Percentiles rank a stretch among this genome's conserved stretches.
phyloP scores from a whole-genome alignment of 2,888 invertebrate species.

The Meta bourneti region DNA sequence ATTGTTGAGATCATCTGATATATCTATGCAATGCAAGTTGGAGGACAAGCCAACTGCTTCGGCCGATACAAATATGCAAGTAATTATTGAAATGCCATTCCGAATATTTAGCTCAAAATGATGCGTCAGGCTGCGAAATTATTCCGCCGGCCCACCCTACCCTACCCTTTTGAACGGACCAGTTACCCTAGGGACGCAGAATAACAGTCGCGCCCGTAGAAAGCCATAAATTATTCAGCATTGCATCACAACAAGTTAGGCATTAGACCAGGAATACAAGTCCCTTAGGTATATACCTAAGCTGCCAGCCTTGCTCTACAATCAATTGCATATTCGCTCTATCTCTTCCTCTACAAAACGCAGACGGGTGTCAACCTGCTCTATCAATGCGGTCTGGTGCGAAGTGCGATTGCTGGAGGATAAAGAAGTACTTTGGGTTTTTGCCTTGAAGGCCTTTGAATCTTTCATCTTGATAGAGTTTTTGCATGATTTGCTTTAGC shows the following conservation, averaged over 20 bases:
- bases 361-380: background rate
- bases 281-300: slow-evolving; percentile 50
- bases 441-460: no score
- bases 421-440: background rate
- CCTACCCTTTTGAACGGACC: slow-evolving; percentile 48
- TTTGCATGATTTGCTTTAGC: no score
- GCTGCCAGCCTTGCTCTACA: slow-evolving; percentile 20
- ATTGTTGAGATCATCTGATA: slow-evolving; percentile 50
- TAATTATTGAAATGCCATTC: slow-evolving; percentile 69
- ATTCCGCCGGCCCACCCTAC: slow-evolving; percentile 44
- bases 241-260: slow-evolving; percentile 74
- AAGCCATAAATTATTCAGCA: slow-evolving; percentile 70
- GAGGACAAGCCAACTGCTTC: slow-evolving; percentile 42
- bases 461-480: no score
- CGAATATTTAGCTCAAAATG: slow-evolving; percentile 70
- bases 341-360: slow-evolving; percentile 14
- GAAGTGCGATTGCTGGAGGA: background rate
- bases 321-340: slow-evolving; percentile 48
- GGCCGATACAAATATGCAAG: slow-evolving; percentile 64
- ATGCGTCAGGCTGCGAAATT: slow-evolving; percentile 66
- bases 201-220: slow-evolving; percentile 73
- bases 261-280: slow-evolving; percentile 39
- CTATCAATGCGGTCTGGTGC: background rate
- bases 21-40: slow-evolving; percentile 41
- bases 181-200: slow-evolving; percentile 57